Conservation (phyloP, 2,797 vertebrate genomes). For the Argyrosomus regius region DNA sequence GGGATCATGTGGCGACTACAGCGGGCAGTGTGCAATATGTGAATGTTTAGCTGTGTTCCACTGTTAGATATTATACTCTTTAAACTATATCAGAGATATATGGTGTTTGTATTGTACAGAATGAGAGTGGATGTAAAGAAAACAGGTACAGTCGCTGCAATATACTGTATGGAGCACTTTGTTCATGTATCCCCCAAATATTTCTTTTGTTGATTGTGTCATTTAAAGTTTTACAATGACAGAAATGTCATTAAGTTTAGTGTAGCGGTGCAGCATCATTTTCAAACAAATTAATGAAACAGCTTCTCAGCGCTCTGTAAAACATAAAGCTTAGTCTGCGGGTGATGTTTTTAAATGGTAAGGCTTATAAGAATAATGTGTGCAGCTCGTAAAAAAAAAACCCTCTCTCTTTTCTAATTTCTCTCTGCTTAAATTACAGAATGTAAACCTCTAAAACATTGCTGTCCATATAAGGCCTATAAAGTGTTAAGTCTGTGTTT, state of each 20-base stretch:
- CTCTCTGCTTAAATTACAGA: slow-evolving; percentile 41
- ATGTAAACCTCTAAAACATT: slow-evolving; percentile 49
- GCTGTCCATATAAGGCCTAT: slow-evolving; percentile 53
- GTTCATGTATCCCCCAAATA: slow-evolving; percentile 15
- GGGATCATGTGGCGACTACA: slow-evolving; percentile 24
- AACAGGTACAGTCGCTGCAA: slow-evolving; percentile 7
- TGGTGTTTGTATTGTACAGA: slow-evolving; percentile 48
- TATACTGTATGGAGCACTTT: slow-evolving; percentile 38
- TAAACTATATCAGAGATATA: slow-evolving; percentile 37
- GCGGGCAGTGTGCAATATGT: slow-evolving; percentile 69
- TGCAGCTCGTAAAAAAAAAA: slow-evolving; percentile 21
- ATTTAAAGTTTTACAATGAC: slow-evolving; percentile 6
- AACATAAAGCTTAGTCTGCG: slow-evolving; percentile 31
- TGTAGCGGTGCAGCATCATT: slow-evolving; percentile 37
- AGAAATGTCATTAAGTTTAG: slow-evolving; percentile 16
- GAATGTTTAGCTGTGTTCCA: slow-evolving; percentile 39
- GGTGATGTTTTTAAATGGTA: slow-evolving; percentile 52
- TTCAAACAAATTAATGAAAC: slow-evolving; percentile 28
- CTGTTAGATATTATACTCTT: slow-evolving; percentile 32
- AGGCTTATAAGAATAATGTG: slow-evolving; percentile 30
- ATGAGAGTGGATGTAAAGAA: slow-evolving; percentile 29
- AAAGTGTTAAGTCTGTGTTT: slow-evolving; percentile 72
- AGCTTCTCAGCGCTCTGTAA: slow-evolving; percentile 45
- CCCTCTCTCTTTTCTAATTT: slow-evolving; percentile 55
- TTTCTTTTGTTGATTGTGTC: slow-evolving; percentile 37